These are phyloP conservation scores for Thaleichthys pacificus DNA, from an alignment of 2,797 vertebrate genomes.

Conservation along the genomic window DNA sequence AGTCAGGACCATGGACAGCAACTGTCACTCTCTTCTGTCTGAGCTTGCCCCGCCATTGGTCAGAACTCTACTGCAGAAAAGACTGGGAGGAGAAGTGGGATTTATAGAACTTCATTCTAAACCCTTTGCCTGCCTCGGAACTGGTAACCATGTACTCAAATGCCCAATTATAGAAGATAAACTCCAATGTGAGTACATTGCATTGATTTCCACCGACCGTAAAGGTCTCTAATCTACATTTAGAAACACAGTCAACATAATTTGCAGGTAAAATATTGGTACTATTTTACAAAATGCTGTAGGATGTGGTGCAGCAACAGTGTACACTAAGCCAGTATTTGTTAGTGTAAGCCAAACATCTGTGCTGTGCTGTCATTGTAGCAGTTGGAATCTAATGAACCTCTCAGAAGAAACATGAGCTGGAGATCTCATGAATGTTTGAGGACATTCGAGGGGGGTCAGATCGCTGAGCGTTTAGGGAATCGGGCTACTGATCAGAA, in stretches of 20 bases:
- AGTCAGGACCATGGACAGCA: conserved; percentile 40
- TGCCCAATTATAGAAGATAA: not conserved
- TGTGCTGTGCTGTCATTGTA: conserved; percentile 40
- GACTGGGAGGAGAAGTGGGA: not conserved
- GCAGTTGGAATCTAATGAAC: conserved; percentile 66
- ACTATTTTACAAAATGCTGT: no score
- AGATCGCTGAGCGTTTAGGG: no score
- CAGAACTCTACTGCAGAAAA: not conserved
- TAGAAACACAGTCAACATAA: not conserved
- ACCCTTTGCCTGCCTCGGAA: not conserved
- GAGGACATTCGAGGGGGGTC: conserved; percentile 39
- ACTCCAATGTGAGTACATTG: not conserved
- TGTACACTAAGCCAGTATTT: no score
- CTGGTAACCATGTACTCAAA: not conserved
- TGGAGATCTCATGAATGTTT: conserved; percentile 78
- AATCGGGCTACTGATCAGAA: no score
- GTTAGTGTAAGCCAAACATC: not conserved
- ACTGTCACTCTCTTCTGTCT: conserved; percentile 28
- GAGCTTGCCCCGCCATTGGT: not conserved
- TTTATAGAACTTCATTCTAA: not conserved
- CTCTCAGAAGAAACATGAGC: conserved; percentile 66
- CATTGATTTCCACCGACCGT: not conserved
- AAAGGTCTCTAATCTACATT: not conserved
- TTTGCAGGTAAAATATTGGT: not conserved
- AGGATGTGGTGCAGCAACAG: no score